phyloP scores from a whole-genome alignment of 1,140 invertebrate species.

The Cataglyphis hispanica region DNA sequence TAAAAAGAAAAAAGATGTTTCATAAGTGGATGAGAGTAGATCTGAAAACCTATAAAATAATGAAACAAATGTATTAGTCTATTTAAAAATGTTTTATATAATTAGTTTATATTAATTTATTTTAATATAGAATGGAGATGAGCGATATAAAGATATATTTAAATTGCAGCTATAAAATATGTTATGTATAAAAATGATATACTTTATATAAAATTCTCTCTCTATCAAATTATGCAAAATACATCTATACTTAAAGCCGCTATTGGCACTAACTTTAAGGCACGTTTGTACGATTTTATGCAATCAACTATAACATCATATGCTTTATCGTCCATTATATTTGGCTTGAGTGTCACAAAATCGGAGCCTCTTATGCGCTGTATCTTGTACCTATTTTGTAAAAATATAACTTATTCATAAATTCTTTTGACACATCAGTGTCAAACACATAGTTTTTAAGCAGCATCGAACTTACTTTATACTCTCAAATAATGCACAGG shows the following conservation, averaged over 20 bases:
- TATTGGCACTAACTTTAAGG: slow-evolving; percentile 19
- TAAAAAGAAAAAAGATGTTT: background rate
- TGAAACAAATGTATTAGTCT: background rate
- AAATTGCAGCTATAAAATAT: background rate
- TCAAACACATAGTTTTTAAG: background rate
- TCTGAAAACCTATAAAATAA: slow-evolving; percentile 25
- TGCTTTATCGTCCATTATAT: background rate
- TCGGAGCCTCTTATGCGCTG: background rate
- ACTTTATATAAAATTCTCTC: background rate
- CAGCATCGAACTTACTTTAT: slow-evolving; percentile 56
- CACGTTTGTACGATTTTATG: slow-evolving; percentile 16
- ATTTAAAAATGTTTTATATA: background rate
- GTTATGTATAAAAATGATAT: background rate
- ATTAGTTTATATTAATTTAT: background rate
- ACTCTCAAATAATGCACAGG: slow-evolving; percentile 65
- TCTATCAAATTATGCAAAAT: background rate
- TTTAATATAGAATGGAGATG: background rate
- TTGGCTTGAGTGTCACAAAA: background rate
- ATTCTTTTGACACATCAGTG: background rate
- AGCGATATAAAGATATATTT: background rate
- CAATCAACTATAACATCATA: slow-evolving; percentile 21
- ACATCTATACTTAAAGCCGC: background rate
- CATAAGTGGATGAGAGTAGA: background rate
- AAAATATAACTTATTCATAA: background rate
- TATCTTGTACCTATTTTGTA: slow-evolving; percentile 12